These are phyloP conservation scores for Reticulitermes lucifugus DNA, from an alignment of 2,888 invertebrate species.

Conservation along the genomic window DNA sequence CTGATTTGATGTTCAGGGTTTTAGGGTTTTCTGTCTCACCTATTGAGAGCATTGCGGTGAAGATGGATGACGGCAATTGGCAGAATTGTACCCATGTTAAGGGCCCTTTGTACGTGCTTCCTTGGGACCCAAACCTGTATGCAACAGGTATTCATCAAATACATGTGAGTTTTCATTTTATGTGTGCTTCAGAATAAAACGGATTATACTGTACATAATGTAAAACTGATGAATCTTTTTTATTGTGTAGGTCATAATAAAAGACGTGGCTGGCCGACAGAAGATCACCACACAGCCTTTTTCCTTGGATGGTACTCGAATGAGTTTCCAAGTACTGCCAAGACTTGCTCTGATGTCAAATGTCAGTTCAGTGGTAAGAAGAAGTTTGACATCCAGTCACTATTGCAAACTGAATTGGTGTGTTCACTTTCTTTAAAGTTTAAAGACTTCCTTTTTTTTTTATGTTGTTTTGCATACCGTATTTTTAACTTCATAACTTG, in stretches of 20 bases:
- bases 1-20: constrained; percentile 69
- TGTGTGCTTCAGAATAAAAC: not conserved
- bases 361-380: constrained; percentile 77
- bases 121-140: constrained; percentile 80
- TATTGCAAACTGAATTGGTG: no score
- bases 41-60: constrained; percentile 74
- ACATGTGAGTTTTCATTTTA: constrained; percentile 62
- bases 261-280: constrained; percentile 70
- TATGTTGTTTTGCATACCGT: no score
- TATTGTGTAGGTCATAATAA: constrained; percentile 67
- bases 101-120: constrained; percentile 78
- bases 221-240: not conserved
- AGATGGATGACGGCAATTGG: constrained; percentile 76
- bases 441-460: no score
- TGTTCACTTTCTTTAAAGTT: no score
- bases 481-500: no score
- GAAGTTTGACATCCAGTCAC: no score
- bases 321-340: constrained; percentile 75
- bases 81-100: constrained; percentile 67
- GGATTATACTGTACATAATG: not conserved
- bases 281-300: constrained; percentile 76
- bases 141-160: constrained; percentile 75
- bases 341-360: constrained; percentile 83
- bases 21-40: constrained; percentile 79
- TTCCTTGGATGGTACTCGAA: constrained; percentile 78